Conservation (phyloP, 2,888 invertebrate genomes). For the Anthophora plumipes region DNA sequence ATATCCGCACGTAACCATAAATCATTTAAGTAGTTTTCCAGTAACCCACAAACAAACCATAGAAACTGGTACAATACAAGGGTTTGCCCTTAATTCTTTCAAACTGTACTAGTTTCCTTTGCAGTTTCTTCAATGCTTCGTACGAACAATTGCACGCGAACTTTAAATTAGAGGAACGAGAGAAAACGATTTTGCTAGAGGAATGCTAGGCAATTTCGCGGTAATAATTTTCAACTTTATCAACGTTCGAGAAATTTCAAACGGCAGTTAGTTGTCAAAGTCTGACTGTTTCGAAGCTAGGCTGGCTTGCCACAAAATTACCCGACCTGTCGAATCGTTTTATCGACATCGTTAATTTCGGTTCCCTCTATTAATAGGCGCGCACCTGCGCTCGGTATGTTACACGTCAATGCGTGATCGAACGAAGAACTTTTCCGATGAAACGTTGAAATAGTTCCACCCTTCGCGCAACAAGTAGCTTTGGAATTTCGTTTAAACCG, state of each 20-base stretch:
- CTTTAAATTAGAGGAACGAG: background rate
- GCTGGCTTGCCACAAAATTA: constrained; percentile 18
- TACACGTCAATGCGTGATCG: constrained; percentile 13
- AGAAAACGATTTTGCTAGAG: background rate
- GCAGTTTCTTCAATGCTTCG: background rate
- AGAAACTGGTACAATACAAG: background rate
- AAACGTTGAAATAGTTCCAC: background rate
- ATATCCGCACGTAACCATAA: constrained; percentile 14
- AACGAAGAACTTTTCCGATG: constrained; percentile 38
- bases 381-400: constrained; percentile 28
- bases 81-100: constrained; percentile 23
- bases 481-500: background rate
- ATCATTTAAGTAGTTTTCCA: constrained; percentile 3
- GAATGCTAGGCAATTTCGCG: constrained; percentile 8
- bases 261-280: background rate
- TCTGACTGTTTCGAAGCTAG: background rate
- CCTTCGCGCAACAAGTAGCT: background rate
- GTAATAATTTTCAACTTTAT: constrained; percentile 5
- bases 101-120: constrained; percentile 6
- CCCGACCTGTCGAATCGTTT: constrained; percentile 45
- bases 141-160: constrained; percentile 20
- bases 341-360: constrained; percentile 60
- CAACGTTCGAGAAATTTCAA: background rate
- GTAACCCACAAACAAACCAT: constrained; percentile 1
- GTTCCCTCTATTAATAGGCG: constrained; percentile 67